phyloP scores from a whole-genome alignment of 1,140 invertebrate genomes.

The Magallana angulata region DNA sequence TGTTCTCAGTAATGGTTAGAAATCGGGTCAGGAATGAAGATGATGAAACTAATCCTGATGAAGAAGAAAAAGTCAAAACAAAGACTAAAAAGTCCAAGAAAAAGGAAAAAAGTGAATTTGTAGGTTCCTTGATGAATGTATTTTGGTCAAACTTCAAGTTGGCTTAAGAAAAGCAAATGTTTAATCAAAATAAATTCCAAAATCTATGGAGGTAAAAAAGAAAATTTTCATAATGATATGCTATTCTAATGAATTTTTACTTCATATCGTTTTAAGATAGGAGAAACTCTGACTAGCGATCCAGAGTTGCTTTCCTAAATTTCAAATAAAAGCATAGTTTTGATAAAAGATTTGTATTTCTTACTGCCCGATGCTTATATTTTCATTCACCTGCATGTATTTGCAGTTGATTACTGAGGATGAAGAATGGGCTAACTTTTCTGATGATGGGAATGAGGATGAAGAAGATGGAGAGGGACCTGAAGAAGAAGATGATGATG shows the following conservation, averaged over 20 bases:
- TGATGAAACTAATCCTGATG: slow-evolving; percentile 85
- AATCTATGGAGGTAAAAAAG: no score
- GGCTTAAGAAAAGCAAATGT: not conserved
- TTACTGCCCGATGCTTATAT: no score
- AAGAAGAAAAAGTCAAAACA: slow-evolving; percentile 67
- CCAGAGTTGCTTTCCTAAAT: no score
- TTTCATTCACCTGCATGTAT: not conserved
- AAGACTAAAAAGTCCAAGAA: slow-evolving; percentile 63
- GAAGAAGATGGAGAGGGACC: slow-evolving; percentile 81
- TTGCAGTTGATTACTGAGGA: slow-evolving; percentile 81
- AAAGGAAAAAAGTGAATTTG: slow-evolving; percentile 70
- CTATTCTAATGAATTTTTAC: not conserved
- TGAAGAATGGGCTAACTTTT: slow-evolving; percentile 72
- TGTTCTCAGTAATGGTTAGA: slow-evolving; percentile 94
- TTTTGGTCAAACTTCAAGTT: no score
- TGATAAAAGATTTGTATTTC: no score
- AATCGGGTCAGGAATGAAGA: slow-evolving; percentile 90
- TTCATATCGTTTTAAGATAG: no score
- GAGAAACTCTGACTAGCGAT: no score
- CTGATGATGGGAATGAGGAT: slow-evolving; percentile 85
- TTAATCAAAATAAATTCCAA: no score
- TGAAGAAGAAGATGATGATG: slow-evolving; percentile 41
- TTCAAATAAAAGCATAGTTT: no score
- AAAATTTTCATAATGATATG: not conserved
- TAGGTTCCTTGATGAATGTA: slow-evolving; percentile 47